A percentile compares a stretch with the other conserved stretches of the same genome.
Evolutionary conservation across 2,113 vertebrate species (phyloP).

Genomic region (Fulmarus glacialis): DNA sequence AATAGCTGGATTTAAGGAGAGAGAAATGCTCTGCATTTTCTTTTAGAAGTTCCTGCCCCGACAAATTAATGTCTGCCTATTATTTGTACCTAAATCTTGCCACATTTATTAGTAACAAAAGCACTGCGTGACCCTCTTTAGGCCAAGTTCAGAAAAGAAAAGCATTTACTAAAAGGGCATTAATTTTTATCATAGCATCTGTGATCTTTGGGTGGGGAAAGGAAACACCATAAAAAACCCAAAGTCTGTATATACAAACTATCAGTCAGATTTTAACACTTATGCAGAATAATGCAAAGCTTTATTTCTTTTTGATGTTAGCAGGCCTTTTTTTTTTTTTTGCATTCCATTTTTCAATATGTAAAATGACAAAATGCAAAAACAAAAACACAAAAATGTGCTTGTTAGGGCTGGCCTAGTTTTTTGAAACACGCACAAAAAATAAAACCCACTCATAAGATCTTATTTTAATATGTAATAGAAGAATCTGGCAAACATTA

Average conservation of each 20-base stretch:
- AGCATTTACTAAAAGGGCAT: conserved; percentile 5
- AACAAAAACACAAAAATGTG: conserved; percentile 51
- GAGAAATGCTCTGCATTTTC: neutral
- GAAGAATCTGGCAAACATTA: conserved; percentile 60
- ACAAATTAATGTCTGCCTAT: neutral
- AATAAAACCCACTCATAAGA: conserved; percentile 48
- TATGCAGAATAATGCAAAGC: conserved; percentile 44
- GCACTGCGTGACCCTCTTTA: neutral
- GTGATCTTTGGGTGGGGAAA: conserved; percentile 12
- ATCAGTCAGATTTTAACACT: conserved; percentile 63
- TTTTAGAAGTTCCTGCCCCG: neutral
- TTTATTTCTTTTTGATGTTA: conserved; percentile 53
- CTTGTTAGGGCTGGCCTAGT: conserved; percentile 54
- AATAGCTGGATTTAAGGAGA: neutral
- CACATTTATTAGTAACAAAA: neutral
- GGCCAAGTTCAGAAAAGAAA: neutral
- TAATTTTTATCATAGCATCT: conserved; percentile 43
- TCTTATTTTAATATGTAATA: conserved; percentile 56
- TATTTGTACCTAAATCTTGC: neutral
- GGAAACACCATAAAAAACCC: conserved; percentile 52
- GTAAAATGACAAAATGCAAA: conserved; percentile 67
- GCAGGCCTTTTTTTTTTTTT: neutral
- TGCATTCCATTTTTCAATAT: conserved; percentile 51
- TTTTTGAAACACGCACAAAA: conserved; percentile 53
- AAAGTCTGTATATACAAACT: conserved; percentile 44